Conservation (phyloP, 2,888 invertebrate genomes). For the Drosophila maculinotata region DNA sequence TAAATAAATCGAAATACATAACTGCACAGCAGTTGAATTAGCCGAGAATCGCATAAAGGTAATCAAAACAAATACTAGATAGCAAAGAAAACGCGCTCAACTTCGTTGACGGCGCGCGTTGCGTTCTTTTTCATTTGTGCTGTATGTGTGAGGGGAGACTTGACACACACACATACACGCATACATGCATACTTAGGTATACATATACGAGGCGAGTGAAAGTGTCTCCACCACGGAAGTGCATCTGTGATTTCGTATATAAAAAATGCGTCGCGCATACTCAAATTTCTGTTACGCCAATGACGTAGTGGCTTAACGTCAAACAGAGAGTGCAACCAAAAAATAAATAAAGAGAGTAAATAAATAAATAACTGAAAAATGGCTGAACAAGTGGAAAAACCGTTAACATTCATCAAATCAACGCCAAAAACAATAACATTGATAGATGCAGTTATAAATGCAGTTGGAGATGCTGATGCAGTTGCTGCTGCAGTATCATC, state of each 20-base stretch:
- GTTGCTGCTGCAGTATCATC: constrained; percentile 11
- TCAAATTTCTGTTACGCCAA: constrained; percentile 76
- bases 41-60: constrained; percentile 30
- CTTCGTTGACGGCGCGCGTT: constrained; percentile 64
- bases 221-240: constrained; percentile 74
- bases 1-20: constrained; percentile 36
- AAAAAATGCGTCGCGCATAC: constrained; percentile 80
- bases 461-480: constrained; percentile 18
- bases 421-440: constrained; percentile 35
- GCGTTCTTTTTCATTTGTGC: constrained; percentile 75
- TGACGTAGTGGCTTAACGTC: constrained; percentile 39
- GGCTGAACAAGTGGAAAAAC: constrained; percentile 67
- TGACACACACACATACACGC: constrained; percentile 44
- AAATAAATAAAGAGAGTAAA: constrained; percentile 19
- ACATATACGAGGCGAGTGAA: constrained; percentile 70
- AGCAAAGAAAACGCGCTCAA: constrained; percentile 44
- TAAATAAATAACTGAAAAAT: constrained; percentile 40
- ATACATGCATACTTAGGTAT: constrained; percentile 32
- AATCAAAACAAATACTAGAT: constrained; percentile 31
- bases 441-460: constrained; percentile 22
- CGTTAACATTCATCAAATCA: constrained; percentile 61
- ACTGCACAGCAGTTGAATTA: constrained; percentile 39
- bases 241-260: constrained; percentile 80
- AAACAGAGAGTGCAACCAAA: constrained; percentile 26
- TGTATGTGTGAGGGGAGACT: constrained; percentile 61